phyloP scores from a whole-genome alignment of 2,113 vertebrate genomes.

The Phrynocephalus versicolor region DNA sequence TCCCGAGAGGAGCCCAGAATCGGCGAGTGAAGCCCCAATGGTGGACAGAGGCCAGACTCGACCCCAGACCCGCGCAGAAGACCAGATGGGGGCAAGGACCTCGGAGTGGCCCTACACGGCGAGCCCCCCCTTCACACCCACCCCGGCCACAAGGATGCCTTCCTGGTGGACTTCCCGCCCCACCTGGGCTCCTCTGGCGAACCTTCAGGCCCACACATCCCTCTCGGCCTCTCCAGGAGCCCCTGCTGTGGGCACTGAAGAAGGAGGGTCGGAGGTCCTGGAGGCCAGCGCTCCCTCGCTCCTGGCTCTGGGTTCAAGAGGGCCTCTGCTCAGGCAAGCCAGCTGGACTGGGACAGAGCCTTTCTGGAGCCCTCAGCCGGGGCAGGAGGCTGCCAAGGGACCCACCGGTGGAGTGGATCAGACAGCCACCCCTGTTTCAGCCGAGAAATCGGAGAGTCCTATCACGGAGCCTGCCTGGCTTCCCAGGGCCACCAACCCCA shows the following conservation, averaged over 20 bases:
- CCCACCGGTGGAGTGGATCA: fast-evolving
- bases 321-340: fast-evolving
- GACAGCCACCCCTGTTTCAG: fast-evolving
- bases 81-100: background rate
- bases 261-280: background rate
- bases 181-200: fast-evolving
- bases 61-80: background rate
- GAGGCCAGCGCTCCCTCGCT: background rate
- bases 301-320: fast-evolving
- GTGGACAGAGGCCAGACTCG: background rate
- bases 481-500: fast-evolving
- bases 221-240: fast-evolving
- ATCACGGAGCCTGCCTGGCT: fast-evolving
- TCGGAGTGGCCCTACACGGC: fast-evolving
- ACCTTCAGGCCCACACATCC: fast-evolving
- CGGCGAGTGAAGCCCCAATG: too few species aligned
- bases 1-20: too few species aligned
- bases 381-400: background rate
- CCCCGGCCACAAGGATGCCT: background rate
- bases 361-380: fast-evolving
- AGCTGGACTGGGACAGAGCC: fast-evolving
- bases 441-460: fast-evolving
- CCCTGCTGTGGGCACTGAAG: fast-evolving
- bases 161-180: fast-evolving
- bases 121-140: fast-evolving